Evolutionary conservation across 2,797 vertebrate species (phyloP), one percentile per base, ranked within the genome.

Genomic region (Oreochromis grahami): DNA sequence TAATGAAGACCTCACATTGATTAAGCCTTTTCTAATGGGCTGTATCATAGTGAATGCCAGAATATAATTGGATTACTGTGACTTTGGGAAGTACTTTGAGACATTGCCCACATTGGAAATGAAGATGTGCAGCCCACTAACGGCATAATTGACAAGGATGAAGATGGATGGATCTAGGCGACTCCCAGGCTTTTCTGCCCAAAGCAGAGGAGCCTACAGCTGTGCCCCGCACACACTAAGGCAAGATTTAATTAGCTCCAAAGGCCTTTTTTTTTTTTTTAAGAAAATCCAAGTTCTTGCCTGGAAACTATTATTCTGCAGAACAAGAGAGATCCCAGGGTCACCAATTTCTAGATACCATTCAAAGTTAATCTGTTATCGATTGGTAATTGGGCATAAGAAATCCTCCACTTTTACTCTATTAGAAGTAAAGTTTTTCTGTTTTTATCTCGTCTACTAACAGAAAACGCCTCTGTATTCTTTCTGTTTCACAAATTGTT

Each of bases 61-160:
- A 81, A 83, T 93, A 53, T 95, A 95, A 96, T 96, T 94, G 91
- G 94, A 95, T 96, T 95, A 94, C 79, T 86, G 93, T 93, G 94
- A 95, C 94, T 96, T 95, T 95, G 93, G 93, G 92, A 94, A 94
- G 93, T 92, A 94, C 94, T 95, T 93, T 92, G 93, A 94, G 93
- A 94, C 89, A 81, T 91, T 87, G 92, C 87, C 92, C 92, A 94
- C 91, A 87, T 89, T 92, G 91, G 90, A 93, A 91, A 95, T 92
- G 92, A 94, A 95, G 94, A 95, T 89, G 89, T 90, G 92, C 89
- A 70, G 91, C 84, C 83, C n/a, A 87, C 88, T 92, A 91, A 88
- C 74, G 45, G 89, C 82, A 60, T 95, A 96, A 96, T 93, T 96
- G 95, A 96, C 94, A 93, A 79, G 90, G 90, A 95, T 94, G 94